phyloP scores from a whole-genome alignment of 1,140 invertebrate genomes.

The Gyrodactylus bullatarudis region DNA sequence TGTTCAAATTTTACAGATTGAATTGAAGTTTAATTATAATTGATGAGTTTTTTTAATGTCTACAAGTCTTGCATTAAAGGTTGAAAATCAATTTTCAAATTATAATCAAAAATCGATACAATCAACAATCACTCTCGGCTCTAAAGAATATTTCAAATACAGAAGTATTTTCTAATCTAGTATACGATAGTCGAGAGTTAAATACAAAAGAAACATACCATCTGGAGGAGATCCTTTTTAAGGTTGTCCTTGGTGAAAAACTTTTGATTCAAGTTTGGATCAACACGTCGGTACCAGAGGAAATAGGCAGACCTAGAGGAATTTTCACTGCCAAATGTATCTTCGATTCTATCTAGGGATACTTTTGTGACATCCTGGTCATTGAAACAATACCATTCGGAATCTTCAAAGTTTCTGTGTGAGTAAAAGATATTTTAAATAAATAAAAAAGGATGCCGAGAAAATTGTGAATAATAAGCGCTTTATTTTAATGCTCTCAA shows the following conservation, averaged over 20 bases:
- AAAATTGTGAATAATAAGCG: background rate
- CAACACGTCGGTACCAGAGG: background rate
- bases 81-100: too few species aligned
- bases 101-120: too few species aligned
- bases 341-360: background rate
- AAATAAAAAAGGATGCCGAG: background rate
- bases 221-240: background rate
- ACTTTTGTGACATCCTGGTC: conserved; percentile 24
- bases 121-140: too few species aligned
- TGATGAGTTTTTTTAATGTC: too few species aligned
- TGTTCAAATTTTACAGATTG: too few species aligned
- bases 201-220: background rate
- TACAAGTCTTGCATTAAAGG: too few species aligned
- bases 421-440: background rate
- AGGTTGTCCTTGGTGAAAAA: background rate
- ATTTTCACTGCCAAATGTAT: conserved; percentile 7
- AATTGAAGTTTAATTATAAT: too few species aligned
- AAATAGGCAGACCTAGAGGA: conserved; percentile 6
- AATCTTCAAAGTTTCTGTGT: conserved; percentile 23
- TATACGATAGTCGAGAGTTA: too few species aligned
- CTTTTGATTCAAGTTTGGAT: background rate
- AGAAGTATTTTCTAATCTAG: too few species aligned
- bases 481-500: too few species aligned
- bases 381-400: conserved; percentile 28
- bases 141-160: too few species aligned